Evolutionary conservation across 2,888 invertebrate genomes (phyloP).

Genomic region (Melanostoma mellinum): DNA sequence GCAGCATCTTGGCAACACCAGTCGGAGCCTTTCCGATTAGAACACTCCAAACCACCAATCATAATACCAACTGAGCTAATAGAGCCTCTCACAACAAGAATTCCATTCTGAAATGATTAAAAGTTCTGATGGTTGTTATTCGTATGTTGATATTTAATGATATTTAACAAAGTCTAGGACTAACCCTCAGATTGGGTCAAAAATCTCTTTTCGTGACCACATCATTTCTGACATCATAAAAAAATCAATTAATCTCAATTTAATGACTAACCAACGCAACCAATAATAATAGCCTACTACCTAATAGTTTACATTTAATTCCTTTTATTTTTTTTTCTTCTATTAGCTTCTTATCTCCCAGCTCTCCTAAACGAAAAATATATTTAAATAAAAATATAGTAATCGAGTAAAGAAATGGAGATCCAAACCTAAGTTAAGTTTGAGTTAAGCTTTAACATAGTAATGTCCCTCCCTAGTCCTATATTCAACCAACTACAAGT

Average conservation of each 20-base stretch:
- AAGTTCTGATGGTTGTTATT: no score
- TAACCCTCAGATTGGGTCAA: no score
- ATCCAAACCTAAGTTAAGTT: constrained; percentile 51
- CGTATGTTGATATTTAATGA: no score
- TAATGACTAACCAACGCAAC: constrained; percentile 28
- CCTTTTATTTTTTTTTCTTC: constrained; percentile 53
- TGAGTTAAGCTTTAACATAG: constrained; percentile 52
- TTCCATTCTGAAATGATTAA: neutral
- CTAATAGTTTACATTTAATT: constrained; percentile 49
- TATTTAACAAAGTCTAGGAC: no score
- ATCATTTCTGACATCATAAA: no score
- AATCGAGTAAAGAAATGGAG: constrained; percentile 31
- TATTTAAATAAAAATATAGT: constrained; percentile 3
- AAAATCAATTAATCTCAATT: constrained; percentile 28
- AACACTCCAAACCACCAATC: no score
- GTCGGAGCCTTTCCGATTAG: no score
- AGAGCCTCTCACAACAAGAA: no score
- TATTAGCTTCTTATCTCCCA: constrained; percentile 70
- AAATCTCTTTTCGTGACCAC: no score
- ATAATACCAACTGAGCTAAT: no score
- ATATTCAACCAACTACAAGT: constrained; percentile 50
- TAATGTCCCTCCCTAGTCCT: constrained; percentile 35
- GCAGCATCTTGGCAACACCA: no score
- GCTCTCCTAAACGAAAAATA: constrained; percentile 54
- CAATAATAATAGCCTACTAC: constrained; percentile 9